Conservation (phyloP, 1,140 invertebrate genomes). For the Reticulitermes speratus region DNA sequence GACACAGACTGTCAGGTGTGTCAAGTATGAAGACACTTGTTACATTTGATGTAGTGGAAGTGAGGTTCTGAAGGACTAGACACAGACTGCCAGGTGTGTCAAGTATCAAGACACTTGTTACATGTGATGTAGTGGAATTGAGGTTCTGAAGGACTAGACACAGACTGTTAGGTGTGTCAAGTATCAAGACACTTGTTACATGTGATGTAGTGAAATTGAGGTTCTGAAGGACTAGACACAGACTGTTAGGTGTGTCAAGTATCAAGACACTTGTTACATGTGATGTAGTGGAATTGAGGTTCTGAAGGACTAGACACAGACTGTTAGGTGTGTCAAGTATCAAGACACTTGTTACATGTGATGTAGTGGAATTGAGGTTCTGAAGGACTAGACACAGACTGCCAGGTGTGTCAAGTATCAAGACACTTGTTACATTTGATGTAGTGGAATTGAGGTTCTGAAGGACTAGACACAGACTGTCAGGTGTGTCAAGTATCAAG, state of each 20-base stretch:
- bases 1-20: conserved; percentile 65
- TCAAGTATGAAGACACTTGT: not conserved
- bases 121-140: no score
- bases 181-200: not conserved
- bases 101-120: not conserved
- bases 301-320: conserved; percentile 47
- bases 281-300: no score
- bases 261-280: not conserved
- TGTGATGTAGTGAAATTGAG: no score
- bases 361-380: no score
- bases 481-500: conserved; percentile 47
- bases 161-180: conserved; percentile 60
- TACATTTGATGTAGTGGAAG: no score
- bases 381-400: conserved; percentile 52
- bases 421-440: not conserved
- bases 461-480: conserved; percentile 56
- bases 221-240: no score
- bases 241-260: conserved; percentile 58
- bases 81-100: conserved; percentile 62
- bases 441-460: no score
- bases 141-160: no score
- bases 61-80: no score
- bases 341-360: not conserved
- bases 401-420: conserved; percentile 50
- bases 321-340: conserved; percentile 53